Base-by-base conservation (phyloP, 2,113 vertebrate species). In the Chaenogobius annularis region DNA sequence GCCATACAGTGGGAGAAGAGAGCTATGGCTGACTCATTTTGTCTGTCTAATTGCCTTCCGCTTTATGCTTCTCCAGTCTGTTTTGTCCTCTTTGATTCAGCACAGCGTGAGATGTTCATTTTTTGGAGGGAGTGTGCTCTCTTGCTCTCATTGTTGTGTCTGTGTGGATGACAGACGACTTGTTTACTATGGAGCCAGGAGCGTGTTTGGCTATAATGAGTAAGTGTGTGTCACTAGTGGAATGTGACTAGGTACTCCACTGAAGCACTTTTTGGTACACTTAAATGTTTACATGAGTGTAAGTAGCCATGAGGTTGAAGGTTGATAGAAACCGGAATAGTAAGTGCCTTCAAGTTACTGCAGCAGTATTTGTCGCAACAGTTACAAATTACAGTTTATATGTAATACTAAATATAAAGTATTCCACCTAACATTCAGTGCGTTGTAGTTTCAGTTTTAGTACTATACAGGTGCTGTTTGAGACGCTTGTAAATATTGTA, bases 1-100 rank as follows among this genome's bases (percentile, higher is more conserved):
- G 76, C 46, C 56, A 71, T 5, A 52, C 54, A 69, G 68, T 54
- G 58, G 59, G 61, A 70, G 61, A 56, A 44, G 23, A 58, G 74
- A 55, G 80, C 40, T 72, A 31, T 54, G 71, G 68, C 76, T 64
- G 69, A 85, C 59, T 82, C 71, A 77, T 87, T 85, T 83, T 84
- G 66, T 85, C 66, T 78, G 56, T 79, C 62, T 83, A 82, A 85
- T 83, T 87, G 81, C 72, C 74, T 81, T 61, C 81, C 61, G 35
- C 68, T 81, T 74, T 68, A 78, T 82, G 75, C 70, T 67, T 77
- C 68, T 72, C 47, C 73, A 76, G 68, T 66, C 74, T 75, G 75
- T 76, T 87, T 62, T 67, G 55, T 82, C 72, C 70, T 46, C 31
- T 75, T 69, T 85, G 40, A 77, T 86, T 80, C 72, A 40, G 66